phyloP scores from a whole-genome alignment of 2,888 invertebrate species.

The Phytoseiulus persimilis region DNA sequence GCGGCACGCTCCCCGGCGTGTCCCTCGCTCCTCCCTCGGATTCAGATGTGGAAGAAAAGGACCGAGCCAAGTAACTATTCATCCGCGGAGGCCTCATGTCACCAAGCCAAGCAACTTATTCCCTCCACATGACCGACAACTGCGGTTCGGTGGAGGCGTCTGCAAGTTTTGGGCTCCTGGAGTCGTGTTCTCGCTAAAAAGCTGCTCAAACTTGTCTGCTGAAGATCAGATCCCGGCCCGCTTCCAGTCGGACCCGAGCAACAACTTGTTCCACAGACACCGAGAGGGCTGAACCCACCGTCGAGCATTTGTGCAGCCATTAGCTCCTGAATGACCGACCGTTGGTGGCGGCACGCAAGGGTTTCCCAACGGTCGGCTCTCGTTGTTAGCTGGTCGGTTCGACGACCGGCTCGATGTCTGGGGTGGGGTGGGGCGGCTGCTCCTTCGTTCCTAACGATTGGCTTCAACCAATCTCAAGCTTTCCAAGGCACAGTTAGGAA shows the following conservation, averaged over 20 bases:
- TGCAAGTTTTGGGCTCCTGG: neutral
- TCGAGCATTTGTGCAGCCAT: neutral
- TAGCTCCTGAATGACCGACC: neutral
- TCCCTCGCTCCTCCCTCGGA: neutral
- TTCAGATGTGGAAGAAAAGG: neutral
- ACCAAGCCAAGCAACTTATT: neutral
- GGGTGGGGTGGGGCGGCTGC: neutral
- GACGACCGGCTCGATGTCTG: neutral
- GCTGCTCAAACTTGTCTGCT: neutral
- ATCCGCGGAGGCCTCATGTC: neutral
- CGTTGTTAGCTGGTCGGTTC: neutral
- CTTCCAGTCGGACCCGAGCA: too few species aligned
- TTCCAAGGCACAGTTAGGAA: neutral
- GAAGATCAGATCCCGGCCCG: neutral
- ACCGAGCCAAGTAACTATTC: neutral
- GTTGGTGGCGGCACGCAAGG: neutral
- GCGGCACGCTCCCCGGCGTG: neutral
- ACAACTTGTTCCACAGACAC: too few species aligned
- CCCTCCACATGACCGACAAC: neutral
- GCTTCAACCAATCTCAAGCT: neutral
- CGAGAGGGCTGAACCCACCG: neutral
- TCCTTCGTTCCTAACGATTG: neutral
- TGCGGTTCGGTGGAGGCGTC: neutral
- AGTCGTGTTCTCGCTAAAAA: neutral
- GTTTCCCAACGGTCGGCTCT: neutral